Percentiles rank a stretch among this genome's conserved stretches.
Evolutionary conservation across 1,140 invertebrate species (phyloP).

Genomic region (Maconellicoccus hirsutus): DNA sequence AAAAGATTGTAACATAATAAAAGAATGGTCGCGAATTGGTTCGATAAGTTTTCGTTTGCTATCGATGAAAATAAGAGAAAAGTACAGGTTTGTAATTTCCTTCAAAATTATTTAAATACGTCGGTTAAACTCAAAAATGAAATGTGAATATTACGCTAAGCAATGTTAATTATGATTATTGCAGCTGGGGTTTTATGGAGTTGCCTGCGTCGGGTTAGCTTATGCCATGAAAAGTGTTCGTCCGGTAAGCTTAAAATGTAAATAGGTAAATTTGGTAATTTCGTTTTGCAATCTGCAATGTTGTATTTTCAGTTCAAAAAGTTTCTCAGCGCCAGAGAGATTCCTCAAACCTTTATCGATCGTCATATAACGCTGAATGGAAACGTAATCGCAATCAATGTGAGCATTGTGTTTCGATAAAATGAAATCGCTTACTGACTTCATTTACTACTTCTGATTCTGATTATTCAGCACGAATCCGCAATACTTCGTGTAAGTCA

Average conservation of each 20-base stretch:
- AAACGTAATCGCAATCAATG: not conserved
- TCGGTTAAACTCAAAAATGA: not conserved
- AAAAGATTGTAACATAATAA: too few species aligned
- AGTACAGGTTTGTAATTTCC: not conserved
- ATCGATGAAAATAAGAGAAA: constrained; percentile 11
- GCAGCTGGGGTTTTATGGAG: not conserved
- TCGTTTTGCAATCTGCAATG: not conserved
- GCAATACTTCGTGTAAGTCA: not conserved
- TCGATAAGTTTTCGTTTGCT: not conserved
- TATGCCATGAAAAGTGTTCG: not conserved
- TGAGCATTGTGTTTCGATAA: not conserved
- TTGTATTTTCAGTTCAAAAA: not conserved
- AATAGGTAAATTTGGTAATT: not conserved
- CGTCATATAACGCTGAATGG: not conserved
- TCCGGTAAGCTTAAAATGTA: not conserved
- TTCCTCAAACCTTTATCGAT: not conserved
- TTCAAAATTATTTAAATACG: not conserved
- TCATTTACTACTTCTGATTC: too few species aligned
- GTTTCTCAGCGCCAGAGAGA: not conserved
- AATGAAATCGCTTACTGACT: too few species aligned
- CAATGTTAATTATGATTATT: not conserved
- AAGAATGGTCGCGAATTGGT: too few species aligned
- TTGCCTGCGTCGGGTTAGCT: not conserved
- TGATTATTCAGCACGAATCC: too few species aligned
- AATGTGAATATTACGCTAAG: not conserved